Evolutionary conservation across 1,140 invertebrate genomes (phyloP), one percentile per base, ranked within the genome.

Genomic region (Psix sp.): DNA sequence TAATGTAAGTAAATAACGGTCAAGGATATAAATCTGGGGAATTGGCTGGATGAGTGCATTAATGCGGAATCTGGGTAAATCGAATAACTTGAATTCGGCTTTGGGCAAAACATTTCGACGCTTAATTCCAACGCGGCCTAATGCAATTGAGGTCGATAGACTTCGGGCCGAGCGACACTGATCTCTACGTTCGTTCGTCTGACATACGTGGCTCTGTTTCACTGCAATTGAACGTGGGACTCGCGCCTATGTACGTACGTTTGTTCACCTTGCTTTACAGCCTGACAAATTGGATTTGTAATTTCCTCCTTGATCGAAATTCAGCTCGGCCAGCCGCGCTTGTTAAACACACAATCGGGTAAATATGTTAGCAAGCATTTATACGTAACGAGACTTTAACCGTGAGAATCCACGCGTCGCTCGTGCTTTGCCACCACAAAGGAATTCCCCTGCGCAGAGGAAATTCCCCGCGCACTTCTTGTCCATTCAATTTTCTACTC

Each of bases 231-330:
- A 49, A 57, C 43, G 63, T 7, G 18, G 33, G 21, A 26, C 31
- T 39, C 56, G 40, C 68, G 68, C 59, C 57, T 54, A 43, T 36
- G 42, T 59, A 62, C 38, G 35, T 62, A 71, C 67, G 67, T 77
- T 73, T 68, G 49, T 39, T 51, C 70, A 26, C 29, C 24, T 38
- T 57, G 65, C 70, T 73, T 73, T 60, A 65, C 74, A 66, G 63
- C 39, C 59, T 65, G 63, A 74, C 65, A 77, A 77, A 77, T 77
- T 77, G 70, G 65, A 77, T 73, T 77, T 73, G 74, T 77, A 77
- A 77, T 77, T 77, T 68, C 48, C 57, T 56, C 63, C 74, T 68
- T 66, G 51, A 73, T 73, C 63, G 74, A 73, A 76, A 73, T 57
- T 31, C 59, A 42, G 54, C 46, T 52, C 54, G 46, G 36, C 43